Percentiles rank a stretch among this genome's conserved stretches.
Evolutionary conservation across 2,888 invertebrate species (phyloP).

Genomic region (Tachina grossa): DNA sequence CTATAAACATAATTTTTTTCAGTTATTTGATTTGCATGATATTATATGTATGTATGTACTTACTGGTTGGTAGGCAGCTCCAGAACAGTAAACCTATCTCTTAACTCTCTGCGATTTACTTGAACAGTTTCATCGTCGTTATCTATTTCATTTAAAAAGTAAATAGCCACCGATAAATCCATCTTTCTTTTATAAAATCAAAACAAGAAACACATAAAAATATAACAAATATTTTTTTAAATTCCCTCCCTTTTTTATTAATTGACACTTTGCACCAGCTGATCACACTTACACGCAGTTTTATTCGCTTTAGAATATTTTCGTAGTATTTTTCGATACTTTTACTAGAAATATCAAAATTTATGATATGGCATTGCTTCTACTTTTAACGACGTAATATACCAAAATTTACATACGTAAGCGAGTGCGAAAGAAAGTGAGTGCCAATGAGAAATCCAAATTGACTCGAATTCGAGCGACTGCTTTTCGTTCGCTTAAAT

Average conservation of each 20-base stretch:
- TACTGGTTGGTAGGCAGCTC: no score
- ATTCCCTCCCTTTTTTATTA: neutral
- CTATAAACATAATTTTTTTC: no score
- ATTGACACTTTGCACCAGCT: no score
- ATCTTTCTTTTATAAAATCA: neutral
- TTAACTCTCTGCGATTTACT: no score
- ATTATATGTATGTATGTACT: no score
- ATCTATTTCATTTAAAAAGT: conserved; percentile 1
- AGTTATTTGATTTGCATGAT: no score
- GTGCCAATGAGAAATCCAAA: no score
- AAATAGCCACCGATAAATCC: conserved; percentile 10
- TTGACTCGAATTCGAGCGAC: neutral
- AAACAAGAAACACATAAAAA: conserved; percentile 6
- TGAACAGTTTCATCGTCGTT: neutral
- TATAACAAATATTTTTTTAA: neutral
- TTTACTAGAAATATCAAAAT: neutral
- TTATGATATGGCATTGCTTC: conserved; percentile 5
- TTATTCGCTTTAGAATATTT: no score
- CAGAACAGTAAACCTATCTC: no score
- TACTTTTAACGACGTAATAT: neutral
- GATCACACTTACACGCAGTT: no score
- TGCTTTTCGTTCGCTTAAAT: neutral
- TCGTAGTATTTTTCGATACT: neutral
- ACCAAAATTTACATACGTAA: conserved; percentile 2
- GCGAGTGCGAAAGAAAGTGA: conserved; percentile 1